Evolutionary conservation across 2,797 vertebrate genomes (phyloP), one percentile per base, ranked within the genome.

Genomic region (Pangasius krempfi): DNA sequence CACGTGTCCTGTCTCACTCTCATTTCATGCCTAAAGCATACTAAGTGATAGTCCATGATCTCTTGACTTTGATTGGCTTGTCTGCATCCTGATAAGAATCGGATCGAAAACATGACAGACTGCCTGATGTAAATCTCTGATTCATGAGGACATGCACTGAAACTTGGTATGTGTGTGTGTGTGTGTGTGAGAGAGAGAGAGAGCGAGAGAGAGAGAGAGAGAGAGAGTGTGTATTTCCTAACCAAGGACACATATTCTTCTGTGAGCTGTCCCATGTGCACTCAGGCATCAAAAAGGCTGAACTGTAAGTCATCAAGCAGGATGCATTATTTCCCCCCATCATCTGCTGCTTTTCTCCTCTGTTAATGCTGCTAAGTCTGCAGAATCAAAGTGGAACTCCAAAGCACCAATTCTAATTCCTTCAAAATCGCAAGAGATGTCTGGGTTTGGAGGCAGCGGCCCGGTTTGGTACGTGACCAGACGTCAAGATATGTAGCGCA

Each of bases 371-470:
- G 79, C 91, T 91, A 89, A 91, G 91, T 91, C 92, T 93, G 83
- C 84, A 76, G 91, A 92, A 92, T 91, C 89, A 79, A 85, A 87
- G 72, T 89, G 90, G 89, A 91, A 89, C 78, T 91, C 89, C 27
- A 84, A 91, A 89, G 91, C 86, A 91, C 89, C 92, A 90, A 90
- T 92, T 90, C 90, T 91, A 90, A 93, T 91, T 92, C 91, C 81
- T 75, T 80, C 80, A 86, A 93, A 93, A 92, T 92, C 92, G 68
- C 89, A 33, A 6, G 89, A 91, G 90, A 92, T 80, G 92, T 93
- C 87, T 92, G 91, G 90, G 90, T 90, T 92, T 5, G 84, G 90
- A 89, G 88, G 54, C 75, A 86, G 88, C 44, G 70, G 87, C 78
- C 47, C 12, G 80, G 81, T 91, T 84, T 20, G 20, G 81, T 89